These are phyloP conservation scores for Drosophila ustulata DNA, from an alignment of 2,888 invertebrate genomes.

Conservation along the genomic window DNA sequence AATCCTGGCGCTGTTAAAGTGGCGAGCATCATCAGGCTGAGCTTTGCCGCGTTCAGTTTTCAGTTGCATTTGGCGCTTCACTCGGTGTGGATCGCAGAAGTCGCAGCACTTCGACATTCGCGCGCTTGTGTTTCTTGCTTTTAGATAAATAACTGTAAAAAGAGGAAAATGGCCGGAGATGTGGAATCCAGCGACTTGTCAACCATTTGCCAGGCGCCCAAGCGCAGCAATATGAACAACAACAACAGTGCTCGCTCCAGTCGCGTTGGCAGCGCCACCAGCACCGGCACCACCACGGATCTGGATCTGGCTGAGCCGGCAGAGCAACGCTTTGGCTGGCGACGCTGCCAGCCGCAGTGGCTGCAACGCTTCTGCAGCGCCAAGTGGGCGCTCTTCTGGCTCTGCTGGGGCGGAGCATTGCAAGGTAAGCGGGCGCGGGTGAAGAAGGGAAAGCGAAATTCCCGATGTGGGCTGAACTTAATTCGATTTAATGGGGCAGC, in stretches of 20 bases:
- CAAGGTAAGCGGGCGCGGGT: constrained; percentile 87
- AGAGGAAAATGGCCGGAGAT: constrained; percentile 18
- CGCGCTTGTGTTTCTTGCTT: constrained; percentile 7
- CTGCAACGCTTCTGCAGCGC: constrained; percentile 90
- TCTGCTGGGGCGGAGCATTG: constrained; percentile 92
- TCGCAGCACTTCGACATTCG: not conserved
- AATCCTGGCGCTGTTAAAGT: constrained; percentile 45
- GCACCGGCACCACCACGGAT: constrained; percentile 30
- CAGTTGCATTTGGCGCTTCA: constrained; percentile 71
- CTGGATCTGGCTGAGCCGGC: constrained; percentile 23
- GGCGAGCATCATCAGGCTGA: constrained; percentile 46
- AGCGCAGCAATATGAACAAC: constrained; percentile 69
- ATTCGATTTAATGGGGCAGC: constrained; percentile 51
- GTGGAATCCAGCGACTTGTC: constrained; percentile 24
- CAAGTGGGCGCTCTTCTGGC: constrained; percentile 92
- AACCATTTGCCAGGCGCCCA: constrained; percentile 44
- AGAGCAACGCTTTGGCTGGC: constrained; percentile 88
- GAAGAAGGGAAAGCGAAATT: not conserved
- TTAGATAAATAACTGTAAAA: not conserved
- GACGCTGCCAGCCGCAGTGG: constrained; percentile 87
- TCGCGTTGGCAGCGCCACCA: constrained; percentile 53
- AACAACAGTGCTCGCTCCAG: constrained; percentile 76
- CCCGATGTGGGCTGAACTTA: constrained; percentile 45
- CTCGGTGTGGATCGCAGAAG: constrained; percentile 68
- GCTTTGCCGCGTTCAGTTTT: constrained; percentile 60